Evolutionary conservation across 2,113 vertebrate genomes (phyloP), one percentile per base, ranked within the genome.

Genomic region (Sylvietta virens): DNA sequence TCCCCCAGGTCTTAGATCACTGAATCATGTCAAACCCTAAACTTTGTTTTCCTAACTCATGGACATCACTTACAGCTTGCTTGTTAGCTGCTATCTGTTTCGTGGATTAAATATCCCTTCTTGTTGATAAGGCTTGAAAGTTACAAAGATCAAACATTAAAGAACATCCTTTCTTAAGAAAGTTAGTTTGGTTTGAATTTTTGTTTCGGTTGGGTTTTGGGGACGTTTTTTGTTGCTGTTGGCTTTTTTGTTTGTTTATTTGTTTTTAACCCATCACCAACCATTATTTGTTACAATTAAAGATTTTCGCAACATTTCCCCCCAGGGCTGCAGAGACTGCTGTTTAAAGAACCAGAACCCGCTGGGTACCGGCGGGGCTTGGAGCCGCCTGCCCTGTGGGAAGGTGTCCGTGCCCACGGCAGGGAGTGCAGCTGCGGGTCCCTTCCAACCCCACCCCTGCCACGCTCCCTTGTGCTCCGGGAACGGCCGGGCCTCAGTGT

Each of bases 381-480:
- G 23, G n/a, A 20, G 53, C 53, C 7, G 6, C 27, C 66, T 0
- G 35, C 17, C 0, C 21, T 3, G 1, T 1, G 4, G 27, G 27
- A 4, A 35, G 15, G 39, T 22, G 73, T 12, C 53, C 12, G 37
- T 20, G n/a, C 45, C 33, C 19, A 1, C 0, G 23, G 61, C 48
- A 10, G 26, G 19, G 23, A 15, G 20, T 1, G 12, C 20, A 2
- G 4, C 54, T 2, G 11, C 7, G 31, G 14, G 39, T 51, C 44
- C 15, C 33, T 12, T 27, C 53, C 20, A 1, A 2, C 47, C 26
- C 67, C 1, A 8, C 2, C 26, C 48, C 4, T 2, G 7, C 51
- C 7, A 1, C 6, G 64, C 47, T 21, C 64, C 3, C 8, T 3
- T 13, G 10, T 5, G 64, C 35, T 5, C 22, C 33, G 1, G 0